A percentile compares a stretch with the other conserved stretches of the same genome.
phyloP scores from a whole-genome alignment of 2,797 vertebrate genomes.

The Garrulus glandarius region DNA sequence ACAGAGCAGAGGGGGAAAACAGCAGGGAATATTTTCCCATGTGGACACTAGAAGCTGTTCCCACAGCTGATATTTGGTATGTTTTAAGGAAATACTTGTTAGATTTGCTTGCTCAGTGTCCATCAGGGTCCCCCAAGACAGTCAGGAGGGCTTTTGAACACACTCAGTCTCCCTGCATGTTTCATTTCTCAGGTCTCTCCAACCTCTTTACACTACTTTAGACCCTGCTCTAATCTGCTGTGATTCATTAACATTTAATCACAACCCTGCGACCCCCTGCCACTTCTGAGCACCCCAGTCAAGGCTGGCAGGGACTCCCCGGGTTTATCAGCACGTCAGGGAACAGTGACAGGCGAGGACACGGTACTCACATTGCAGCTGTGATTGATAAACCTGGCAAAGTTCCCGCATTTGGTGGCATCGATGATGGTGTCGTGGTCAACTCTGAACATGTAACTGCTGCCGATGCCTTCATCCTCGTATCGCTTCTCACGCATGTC shows the following conservation, averaged over 20 bases:
- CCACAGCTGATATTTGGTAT: neutral
- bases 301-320: neutral
- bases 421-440: slow-evolving; percentile 99
- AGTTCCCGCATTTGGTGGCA: slow-evolving; percentile 96
- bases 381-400: slow-evolving; percentile 97
- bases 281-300: neutral
- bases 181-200: neutral
- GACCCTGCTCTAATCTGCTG: neutral
- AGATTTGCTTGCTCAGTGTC: neutral
- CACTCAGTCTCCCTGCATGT: neutral
- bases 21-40: neutral
- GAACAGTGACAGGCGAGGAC: accelerated
- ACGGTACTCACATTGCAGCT: slow-evolving; percentile 91
- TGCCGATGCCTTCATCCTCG: slow-evolving; percentile 95
- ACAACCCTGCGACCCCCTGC: neutral
- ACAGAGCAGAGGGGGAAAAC: neutral
- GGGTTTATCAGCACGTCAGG: neutral
- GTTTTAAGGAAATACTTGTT: neutral
- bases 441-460: slow-evolving; percentile 99
- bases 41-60: neutral
- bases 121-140: neutral
- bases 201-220: neutral
- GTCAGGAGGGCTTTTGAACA: neutral
- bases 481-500: slow-evolving; percentile 98
- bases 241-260: neutral